phyloP scores from a whole-genome alignment of 2,797 vertebrate species.

The Pelodytes ibericus region DNA sequence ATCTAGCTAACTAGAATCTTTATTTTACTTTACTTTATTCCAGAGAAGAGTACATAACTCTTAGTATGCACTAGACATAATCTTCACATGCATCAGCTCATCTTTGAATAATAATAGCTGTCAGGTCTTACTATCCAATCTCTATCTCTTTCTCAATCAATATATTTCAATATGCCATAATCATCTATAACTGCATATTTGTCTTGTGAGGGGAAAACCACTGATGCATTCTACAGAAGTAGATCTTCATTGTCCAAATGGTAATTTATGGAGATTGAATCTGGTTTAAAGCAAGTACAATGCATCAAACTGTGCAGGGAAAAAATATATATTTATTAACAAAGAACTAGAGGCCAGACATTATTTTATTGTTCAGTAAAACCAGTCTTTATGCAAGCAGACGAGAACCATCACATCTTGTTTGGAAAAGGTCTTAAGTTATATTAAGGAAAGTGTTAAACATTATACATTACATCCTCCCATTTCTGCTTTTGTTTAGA shows the following conservation, averaged over 20 bases:
- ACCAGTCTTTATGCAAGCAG: no score
- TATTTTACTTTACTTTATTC: not conserved
- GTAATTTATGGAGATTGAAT: slow-evolving; percentile 4
- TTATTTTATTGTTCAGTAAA: not conserved
- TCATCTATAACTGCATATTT: slow-evolving; percentile 10
- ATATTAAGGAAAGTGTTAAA: no score
- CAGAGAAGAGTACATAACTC: not conserved
- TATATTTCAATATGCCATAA: not conserved
- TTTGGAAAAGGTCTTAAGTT: no score
- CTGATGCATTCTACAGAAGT: not conserved
- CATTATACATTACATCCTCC: no score
- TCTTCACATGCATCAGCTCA: not conserved
- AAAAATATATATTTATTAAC: not conserved
- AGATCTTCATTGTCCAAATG: slow-evolving; percentile 5
- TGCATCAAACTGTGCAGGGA: not conserved
- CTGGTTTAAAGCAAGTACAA: not conserved
- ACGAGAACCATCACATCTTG: no score
- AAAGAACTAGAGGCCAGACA: not conserved
- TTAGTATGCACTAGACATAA: not conserved
- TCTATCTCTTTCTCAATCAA: not conserved
- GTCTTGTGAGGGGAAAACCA: not conserved
- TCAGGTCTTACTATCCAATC: slow-evolving; percentile 1
- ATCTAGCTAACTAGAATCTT: not conserved
- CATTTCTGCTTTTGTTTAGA: no score
- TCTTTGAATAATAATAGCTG: slow-evolving; percentile 11